Conservation (phyloP, 2,888 invertebrate species). For the Zele albiditarsus region DNA sequence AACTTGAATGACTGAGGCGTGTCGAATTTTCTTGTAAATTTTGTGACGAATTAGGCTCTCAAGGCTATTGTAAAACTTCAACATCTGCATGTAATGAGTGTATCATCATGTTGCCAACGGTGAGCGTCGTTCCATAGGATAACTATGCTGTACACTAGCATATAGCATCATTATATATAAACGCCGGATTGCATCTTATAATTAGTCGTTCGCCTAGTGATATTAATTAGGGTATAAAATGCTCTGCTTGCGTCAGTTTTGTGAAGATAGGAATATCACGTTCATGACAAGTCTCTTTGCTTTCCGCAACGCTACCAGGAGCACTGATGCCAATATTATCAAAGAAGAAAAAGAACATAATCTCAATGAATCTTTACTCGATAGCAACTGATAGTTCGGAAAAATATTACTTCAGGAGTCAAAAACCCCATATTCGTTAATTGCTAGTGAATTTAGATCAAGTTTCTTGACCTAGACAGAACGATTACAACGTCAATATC, state of each 20-base stretch:
- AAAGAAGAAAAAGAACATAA: no score
- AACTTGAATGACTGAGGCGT: conserved; percentile 22
- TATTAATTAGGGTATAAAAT: conserved; percentile 71
- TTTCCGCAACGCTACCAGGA: no score
- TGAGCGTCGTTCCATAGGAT: conserved; percentile 66
- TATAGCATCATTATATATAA: conserved; percentile 64
- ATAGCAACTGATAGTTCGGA: no score
- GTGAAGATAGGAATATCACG: not conserved
- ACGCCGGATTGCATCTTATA: conserved; percentile 67
- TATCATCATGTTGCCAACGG: conserved; percentile 28
- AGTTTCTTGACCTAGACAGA: no score
- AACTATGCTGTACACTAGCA: conserved; percentile 49
- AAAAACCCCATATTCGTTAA: no score
- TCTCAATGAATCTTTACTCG: no score
- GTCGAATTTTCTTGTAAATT: not conserved
- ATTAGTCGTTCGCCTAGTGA: conserved; percentile 69
- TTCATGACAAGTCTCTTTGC: not conserved
- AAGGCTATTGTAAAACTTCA: conserved; percentile 17
- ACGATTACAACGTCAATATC: no score
- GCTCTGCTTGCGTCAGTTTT: conserved; percentile 59
- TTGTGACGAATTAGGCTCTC: not conserved
- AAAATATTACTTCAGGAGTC: no score
- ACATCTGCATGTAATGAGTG: not conserved
- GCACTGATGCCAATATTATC: no score
- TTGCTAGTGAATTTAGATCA: no score